Conservation (phyloP, 2,888 invertebrate genomes). For the Phengaris alcon region DNA sequence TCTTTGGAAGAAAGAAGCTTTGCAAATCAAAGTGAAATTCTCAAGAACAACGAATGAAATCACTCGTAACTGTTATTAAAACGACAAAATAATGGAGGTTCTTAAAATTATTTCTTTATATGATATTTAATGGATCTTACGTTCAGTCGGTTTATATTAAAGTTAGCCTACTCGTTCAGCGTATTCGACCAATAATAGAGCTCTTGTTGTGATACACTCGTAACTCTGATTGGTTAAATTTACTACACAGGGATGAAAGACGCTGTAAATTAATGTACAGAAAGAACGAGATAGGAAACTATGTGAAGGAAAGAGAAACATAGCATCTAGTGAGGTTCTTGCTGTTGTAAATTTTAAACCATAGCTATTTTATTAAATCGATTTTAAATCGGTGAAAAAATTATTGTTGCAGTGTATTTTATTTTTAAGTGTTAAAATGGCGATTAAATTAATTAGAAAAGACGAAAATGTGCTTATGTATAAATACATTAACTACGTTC, state of each 20-base stretch:
- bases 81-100: slow-evolving; percentile 46
- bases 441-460: too few relatives aligned
- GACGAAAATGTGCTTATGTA: too few relatives aligned
- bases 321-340: not conserved
- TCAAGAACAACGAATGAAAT: slow-evolving; percentile 64
- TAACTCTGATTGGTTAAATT: slow-evolving; percentile 45
- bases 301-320: not conserved
- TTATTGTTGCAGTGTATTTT: too few relatives aligned
- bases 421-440: too few relatives aligned
- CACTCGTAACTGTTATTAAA: slow-evolving; percentile 48
- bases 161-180: slow-evolving; percentile 43
- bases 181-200: slow-evolving; percentile 46
- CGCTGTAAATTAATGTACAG: slow-evolving; percentile 20
- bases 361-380: not conserved
- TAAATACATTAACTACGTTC: too few relatives aligned
- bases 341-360: not conserved
- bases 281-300: slow-evolving; percentile 12
- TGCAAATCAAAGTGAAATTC: slow-evolving; percentile 54
- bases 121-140: slow-evolving; percentile 42
- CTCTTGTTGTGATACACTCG: slow-evolving; percentile 40
- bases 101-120: slow-evolving; percentile 44
- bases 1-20: slow-evolving; percentile 50
- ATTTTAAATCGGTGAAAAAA: not conserved
- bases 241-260: slow-evolving; percentile 38
- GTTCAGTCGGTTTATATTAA: slow-evolving; percentile 46